phyloP scores from a whole-genome alignment of 1,140 invertebrate species.

The Cydia amplana region DNA sequence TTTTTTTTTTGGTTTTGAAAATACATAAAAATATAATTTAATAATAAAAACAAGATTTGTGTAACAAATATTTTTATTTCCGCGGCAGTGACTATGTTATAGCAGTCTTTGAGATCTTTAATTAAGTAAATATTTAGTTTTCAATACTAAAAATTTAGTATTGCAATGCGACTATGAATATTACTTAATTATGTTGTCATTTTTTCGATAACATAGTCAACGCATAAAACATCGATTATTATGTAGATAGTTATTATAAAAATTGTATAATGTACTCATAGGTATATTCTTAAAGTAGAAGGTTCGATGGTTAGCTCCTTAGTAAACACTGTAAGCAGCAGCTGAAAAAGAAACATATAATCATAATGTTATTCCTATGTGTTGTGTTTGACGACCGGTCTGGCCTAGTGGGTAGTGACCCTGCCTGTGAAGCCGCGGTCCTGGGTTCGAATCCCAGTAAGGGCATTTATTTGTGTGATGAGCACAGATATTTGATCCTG shows the following conservation, averaged over 20 bases:
- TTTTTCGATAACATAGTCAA: slow-evolving; percentile 69
- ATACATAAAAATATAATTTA: slow-evolving; percentile 70
- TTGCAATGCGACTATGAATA: slow-evolving; percentile 1
- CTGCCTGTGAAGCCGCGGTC: too few species aligned
- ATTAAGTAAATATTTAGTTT: slow-evolving; percentile 45
- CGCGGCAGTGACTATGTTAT: slow-evolving; percentile 76
- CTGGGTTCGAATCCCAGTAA: too few species aligned
- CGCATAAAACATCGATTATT: slow-evolving; percentile 51
- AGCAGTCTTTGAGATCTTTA: slow-evolving; percentile 74
- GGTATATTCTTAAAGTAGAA: slow-evolving; percentile 53
- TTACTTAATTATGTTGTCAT: slow-evolving; percentile 38
- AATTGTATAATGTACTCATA: slow-evolving; percentile 52
- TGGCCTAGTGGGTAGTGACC: too few species aligned
- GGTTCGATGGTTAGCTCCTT: slow-evolving; percentile 59
- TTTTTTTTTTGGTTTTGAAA: slow-evolving; percentile 65
- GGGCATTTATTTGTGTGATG: too few species aligned
- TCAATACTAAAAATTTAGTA: slow-evolving; percentile 33
- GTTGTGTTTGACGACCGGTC: too few species aligned
- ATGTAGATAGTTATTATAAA: slow-evolving; percentile 44
- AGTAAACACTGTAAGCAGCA: slow-evolving; percentile 75
- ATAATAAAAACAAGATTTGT: slow-evolving; percentile 69
- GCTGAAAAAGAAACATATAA: slow-evolving; percentile 65
- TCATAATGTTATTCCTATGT: background rate
- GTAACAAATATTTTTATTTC: slow-evolving; percentile 65
- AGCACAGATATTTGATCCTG: too few species aligned